phyloP scores from a whole-genome alignment of 2,888 invertebrate species.

The Cosmia trapezina region DNA sequence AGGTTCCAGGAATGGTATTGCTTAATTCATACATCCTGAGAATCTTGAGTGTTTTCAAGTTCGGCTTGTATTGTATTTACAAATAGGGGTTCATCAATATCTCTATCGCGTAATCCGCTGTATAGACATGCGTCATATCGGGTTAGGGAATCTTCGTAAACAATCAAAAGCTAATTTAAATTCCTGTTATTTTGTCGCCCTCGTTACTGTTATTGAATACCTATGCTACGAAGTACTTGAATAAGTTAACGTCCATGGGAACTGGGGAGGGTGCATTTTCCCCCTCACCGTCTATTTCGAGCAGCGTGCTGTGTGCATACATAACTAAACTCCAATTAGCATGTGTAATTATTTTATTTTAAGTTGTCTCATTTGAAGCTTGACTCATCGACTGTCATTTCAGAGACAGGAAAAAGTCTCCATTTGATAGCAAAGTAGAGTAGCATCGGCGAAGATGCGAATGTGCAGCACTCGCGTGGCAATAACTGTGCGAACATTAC shows the following conservation, averaged over 20 bases:
- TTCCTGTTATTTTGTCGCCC: constrained; percentile 32
- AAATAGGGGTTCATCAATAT: constrained; percentile 29
- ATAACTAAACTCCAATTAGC: constrained; percentile 43
- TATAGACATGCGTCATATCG: constrained; percentile 21
- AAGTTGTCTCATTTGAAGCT: constrained; percentile 9
- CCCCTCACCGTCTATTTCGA: constrained; percentile 53
- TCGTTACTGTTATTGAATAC: constrained; percentile 39
- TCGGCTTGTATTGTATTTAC: constrained; percentile 27
- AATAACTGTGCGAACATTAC: constrained; percentile 69
- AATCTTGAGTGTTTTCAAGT: constrained; percentile 32
- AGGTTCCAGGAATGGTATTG: constrained; percentile 15
- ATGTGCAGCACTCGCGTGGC: constrained; percentile 24
- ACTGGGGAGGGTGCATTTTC: constrained; percentile 53
- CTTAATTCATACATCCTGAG: constrained; percentile 43
- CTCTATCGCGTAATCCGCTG: constrained; percentile 26
- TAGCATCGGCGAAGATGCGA: constrained; percentile 1
- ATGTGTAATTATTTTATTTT: constrained; percentile 43
- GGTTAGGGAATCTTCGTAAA: constrained; percentile 21
- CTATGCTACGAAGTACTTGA: constrained; percentile 22
- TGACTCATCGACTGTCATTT: constrained; percentile 32
- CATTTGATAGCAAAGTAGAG: constrained; percentile 20
- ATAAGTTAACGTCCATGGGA: constrained; percentile 39
- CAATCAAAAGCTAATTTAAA: constrained; percentile 33
- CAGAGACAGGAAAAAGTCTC: constrained; percentile 23
- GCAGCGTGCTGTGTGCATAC: constrained; percentile 48